Percentiles rank a stretch among this genome's conserved stretches.
Conservation (phyloP, 2,113 vertebrate species). For the Podarcis cretensis region DNA sequence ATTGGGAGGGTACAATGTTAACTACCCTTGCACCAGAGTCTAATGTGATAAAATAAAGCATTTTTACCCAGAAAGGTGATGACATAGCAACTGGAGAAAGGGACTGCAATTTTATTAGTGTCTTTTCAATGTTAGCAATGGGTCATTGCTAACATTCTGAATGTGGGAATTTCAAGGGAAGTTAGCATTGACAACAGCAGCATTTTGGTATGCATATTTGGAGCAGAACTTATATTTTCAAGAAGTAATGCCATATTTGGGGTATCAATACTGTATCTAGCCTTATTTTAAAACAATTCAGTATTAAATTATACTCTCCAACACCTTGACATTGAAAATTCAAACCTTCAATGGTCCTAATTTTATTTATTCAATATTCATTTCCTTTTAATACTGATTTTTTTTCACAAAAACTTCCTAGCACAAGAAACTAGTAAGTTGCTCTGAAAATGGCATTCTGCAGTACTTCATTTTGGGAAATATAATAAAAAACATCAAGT, state of each 20-base stretch:
- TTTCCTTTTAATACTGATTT: neutral
- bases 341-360: neutral
- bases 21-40: too few species aligned
- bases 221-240: neutral
- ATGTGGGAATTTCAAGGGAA: neutral
- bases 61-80: neutral
- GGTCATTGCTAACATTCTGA: neutral
- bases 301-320: neutral
- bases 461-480: neutral
- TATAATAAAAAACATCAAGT: conserved; percentile 8
- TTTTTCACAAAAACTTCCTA: neutral
- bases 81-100: neutral
- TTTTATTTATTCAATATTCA: neutral
- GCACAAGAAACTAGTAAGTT: neutral
- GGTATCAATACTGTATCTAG: neutral
- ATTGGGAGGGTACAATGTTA: too few species aligned
- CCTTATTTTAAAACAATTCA: neutral
- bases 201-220: neutral
- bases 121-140: neutral
- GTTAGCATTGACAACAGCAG: neutral
- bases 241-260: neutral
- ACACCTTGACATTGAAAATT: neutral
- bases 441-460: neutral
- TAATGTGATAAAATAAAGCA: neutral
- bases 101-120: neutral